phyloP scores from a whole-genome alignment of 1,140 invertebrate species.

The Drosophila pruinosa region DNA sequence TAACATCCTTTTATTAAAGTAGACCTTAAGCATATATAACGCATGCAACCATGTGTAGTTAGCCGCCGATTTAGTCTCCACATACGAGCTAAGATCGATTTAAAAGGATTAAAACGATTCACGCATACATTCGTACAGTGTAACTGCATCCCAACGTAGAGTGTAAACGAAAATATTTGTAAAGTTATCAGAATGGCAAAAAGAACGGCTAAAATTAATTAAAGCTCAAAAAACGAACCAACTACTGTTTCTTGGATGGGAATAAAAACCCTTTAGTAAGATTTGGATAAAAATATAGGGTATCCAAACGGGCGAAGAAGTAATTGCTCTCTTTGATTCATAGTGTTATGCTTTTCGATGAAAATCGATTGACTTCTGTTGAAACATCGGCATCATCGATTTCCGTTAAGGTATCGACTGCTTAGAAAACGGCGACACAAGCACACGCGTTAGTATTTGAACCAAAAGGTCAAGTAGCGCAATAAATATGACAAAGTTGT shows the following conservation, averaged over 20 bases:
- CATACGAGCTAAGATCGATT: slow-evolving; percentile 7
- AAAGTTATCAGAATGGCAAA: slow-evolving; percentile 14
- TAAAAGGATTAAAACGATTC: slow-evolving; percentile 37
- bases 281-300: too few relatives aligned
- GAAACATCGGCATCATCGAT: too few relatives aligned
- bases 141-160: slow-evolving; percentile 37
- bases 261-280: background rate
- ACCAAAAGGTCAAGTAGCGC: too few relatives aligned
- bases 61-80: background rate
- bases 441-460: too few relatives aligned
- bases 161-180: slow-evolving; percentile 13
- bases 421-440: too few relatives aligned
- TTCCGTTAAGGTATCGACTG: too few relatives aligned
- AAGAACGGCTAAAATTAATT: slow-evolving; percentile 27
- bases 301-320: too few relatives aligned
- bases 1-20: background rate
- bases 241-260: background rate
- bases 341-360: too few relatives aligned
- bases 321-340: too few relatives aligned
- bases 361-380: too few relatives aligned
- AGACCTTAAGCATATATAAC: background rate
- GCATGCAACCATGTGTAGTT: slow-evolving; percentile 3
- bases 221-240: slow-evolving; percentile 14
- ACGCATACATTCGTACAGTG: slow-evolving; percentile 64
- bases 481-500: too few relatives aligned